Percentiles rank a stretch among this genome's conserved stretches.
Conservation (phyloP, 2,888 invertebrate species). For the Microctonus brassicae region DNA sequence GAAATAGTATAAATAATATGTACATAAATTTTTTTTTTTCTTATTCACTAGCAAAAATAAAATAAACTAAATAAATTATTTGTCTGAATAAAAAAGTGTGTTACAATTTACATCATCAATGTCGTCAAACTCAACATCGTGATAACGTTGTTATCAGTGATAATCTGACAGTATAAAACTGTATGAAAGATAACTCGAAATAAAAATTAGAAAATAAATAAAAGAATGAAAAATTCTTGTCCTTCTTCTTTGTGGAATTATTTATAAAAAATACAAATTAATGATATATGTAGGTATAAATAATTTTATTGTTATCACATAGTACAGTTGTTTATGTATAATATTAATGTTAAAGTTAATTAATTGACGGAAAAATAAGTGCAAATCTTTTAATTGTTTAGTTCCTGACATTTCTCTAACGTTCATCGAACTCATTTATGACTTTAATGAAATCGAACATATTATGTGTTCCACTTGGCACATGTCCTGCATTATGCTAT, state of each 20-base stretch:
- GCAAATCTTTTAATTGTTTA: neutral
- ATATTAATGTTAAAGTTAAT: no score
- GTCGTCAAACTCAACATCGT: constrained; percentile 20
- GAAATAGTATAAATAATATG: no score
- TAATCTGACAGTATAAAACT: constrained; percentile 16
- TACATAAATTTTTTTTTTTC: no score
- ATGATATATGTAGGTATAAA: no score
- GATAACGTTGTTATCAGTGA: constrained; percentile 32
- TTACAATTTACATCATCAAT: neutral
- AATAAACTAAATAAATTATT: neutral
- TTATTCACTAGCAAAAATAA: no score
- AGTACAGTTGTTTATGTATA: no score
- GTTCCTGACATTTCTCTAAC: neutral
- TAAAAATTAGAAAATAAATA: no score
- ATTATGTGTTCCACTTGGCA: constrained; percentile 21
- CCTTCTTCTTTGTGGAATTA: constrained; percentile 1
- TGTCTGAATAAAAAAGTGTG: neutral
- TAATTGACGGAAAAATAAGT: neutral
- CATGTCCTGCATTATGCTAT: constrained; percentile 16
- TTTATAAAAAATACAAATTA: no score
- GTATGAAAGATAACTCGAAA: constrained; percentile 3
- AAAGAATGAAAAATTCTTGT: neutral
- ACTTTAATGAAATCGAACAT: constrained; percentile 13
- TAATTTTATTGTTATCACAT: no score
- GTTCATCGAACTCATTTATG: constrained; percentile 26